Percentiles rank a stretch among this genome's conserved stretches.
These are phyloP conservation scores for Tromatobia lineatoria DNA, from an alignment of 2,888 invertebrate genomes.

Conservation along the genomic window DNA sequence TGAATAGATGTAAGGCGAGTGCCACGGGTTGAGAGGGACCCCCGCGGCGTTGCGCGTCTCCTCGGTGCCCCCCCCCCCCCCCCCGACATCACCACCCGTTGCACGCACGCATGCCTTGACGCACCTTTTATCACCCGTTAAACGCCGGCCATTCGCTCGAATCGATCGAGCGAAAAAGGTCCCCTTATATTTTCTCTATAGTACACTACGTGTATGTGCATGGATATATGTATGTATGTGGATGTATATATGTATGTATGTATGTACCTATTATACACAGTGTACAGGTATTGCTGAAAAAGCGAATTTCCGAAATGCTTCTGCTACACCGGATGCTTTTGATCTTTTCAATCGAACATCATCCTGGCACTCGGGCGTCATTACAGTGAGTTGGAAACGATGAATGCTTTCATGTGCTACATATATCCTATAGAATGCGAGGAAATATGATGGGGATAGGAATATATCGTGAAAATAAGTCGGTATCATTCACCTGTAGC, in stretches of 20 bases:
- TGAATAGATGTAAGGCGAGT: conserved; percentile 41
- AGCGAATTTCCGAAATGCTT: conserved; percentile 60
- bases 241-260: background rate
- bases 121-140: conserved; percentile 82
- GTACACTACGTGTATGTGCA: background rate
- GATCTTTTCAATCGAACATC: conserved; percentile 71
- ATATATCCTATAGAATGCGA: background rate
- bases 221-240: background rate
- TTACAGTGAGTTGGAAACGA: conserved; percentile 5
- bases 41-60: conserved; percentile 39
- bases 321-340: conserved; percentile 70
- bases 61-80: background rate
- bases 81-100: conserved; percentile 30
- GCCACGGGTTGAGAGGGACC: conserved; percentile 52
- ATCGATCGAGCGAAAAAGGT: conserved; percentile 81
- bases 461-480: conserved; percentile 31
- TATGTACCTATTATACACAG: conserved; percentile 3
- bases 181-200: conserved; percentile 66
- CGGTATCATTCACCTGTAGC: conserved; percentile 21
- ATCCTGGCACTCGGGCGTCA: conserved; percentile 57
- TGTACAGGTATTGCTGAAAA: conserved; percentile 26
- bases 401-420: conserved; percentile 5
- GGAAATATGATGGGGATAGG: background rate
- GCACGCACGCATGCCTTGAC: conserved; percentile 77
- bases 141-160: conserved; percentile 78